Conservation (phyloP, 2,797 vertebrate genomes). For the Anas capensis region DNA sequence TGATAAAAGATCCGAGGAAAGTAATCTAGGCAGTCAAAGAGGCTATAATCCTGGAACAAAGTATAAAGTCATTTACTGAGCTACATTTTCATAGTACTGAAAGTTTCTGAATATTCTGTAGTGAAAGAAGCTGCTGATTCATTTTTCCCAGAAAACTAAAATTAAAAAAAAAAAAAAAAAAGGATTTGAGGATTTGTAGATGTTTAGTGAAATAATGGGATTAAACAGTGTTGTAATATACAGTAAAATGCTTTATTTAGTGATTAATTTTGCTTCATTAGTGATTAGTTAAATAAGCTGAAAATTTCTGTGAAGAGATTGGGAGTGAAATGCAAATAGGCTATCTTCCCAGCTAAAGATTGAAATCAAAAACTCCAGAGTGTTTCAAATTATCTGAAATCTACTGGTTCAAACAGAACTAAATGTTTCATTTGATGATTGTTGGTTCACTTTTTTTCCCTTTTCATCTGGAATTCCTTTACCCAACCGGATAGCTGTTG, state of each 20-base stretch:
- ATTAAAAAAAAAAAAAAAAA: too few species aligned
- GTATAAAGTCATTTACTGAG: not conserved
- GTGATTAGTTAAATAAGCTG: not conserved
- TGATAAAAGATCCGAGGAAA: not conserved
- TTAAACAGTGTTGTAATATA: not conserved
- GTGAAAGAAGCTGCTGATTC: not conserved
- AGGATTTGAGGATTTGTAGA: not conserved
- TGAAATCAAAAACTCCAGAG: not conserved
- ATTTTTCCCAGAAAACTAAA: not conserved
- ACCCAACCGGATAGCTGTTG: not conserved
- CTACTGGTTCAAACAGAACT: not conserved
- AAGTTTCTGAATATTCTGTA: not conserved
- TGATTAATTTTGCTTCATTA: not conserved
- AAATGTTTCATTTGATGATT: not conserved
- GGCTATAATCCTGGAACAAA: not conserved
- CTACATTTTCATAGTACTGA: not conserved
- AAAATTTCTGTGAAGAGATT: not conserved
- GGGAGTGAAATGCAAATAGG: not conserved
- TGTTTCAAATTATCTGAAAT: not conserved
- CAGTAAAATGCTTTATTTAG: not conserved
- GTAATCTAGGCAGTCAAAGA: not conserved
- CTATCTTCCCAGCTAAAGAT: not conserved
- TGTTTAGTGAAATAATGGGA: not conserved
- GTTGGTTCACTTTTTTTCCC: not conserved
- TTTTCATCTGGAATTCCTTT: not conserved